Percentiles rank a stretch among this genome's conserved stretches.
phyloP scores from a whole-genome alignment of 2,797 vertebrate genomes.

The Onychomys arenicola region DNA sequence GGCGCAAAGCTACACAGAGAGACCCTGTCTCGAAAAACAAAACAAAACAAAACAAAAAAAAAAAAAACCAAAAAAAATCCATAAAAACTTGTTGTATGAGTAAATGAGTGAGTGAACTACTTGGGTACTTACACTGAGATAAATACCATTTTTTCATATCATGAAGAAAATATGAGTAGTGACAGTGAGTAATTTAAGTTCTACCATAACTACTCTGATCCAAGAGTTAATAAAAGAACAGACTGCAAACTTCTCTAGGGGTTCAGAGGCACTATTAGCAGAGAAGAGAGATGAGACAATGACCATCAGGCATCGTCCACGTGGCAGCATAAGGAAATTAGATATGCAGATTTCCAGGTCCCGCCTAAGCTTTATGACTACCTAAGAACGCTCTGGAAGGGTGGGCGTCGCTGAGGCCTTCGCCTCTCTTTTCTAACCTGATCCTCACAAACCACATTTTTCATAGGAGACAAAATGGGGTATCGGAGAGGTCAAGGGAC shows the following conservation, averaged over 20 bases:
- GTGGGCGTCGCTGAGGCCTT: neutral
- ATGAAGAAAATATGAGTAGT: neutral
- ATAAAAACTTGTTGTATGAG: neutral
- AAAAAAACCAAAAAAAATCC: too few relatives aligned
- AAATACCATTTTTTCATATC: neutral
- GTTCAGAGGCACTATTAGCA: neutral
- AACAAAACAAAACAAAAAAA: too few relatives aligned
- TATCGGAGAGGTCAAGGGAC: neutral
- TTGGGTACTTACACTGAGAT: neutral
- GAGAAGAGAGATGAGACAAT: neutral
- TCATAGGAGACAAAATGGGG: neutral
- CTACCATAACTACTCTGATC: neutral
- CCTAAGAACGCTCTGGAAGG: neutral
- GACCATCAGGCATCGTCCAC: neutral
- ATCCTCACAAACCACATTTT: neutral
- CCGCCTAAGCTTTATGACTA: neutral
- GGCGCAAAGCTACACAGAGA: too few relatives aligned
- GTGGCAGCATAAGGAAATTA: neutral
- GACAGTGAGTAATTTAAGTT: neutral
- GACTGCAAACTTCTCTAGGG: neutral
- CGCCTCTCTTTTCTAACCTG: neutral
- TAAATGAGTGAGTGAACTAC: neutral
- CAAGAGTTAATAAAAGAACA: conserved; percentile 7
- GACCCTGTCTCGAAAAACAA: too few relatives aligned
- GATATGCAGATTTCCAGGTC: neutral